Evolutionary conservation across 2,888 invertebrate genomes (phyloP).

Genomic region (Amphipyra tragopoginis): DNA sequence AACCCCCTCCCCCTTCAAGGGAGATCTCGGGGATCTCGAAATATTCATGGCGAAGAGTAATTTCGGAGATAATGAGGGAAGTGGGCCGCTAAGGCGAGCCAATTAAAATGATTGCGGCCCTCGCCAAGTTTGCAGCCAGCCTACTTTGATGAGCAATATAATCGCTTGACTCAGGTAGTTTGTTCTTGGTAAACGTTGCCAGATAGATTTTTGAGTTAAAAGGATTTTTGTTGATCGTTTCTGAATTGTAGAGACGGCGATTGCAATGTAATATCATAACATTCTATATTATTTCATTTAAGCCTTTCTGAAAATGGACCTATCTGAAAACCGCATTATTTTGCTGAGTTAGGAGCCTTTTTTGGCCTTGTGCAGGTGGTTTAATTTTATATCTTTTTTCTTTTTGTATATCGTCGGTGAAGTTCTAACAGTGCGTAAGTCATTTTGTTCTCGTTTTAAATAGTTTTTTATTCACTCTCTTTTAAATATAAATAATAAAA

Average conservation of each 20-base stretch:
- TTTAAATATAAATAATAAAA: no score
- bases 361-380: no score
- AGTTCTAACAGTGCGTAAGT: no score
- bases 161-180: constrained; percentile 54
- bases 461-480: no score
- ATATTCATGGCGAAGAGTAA: constrained; percentile 64
- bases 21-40: constrained; percentile 45
- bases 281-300: no score
- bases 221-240: constrained; percentile 11
- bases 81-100: constrained; percentile 61
- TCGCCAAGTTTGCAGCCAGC: constrained; percentile 41
- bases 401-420: no score
- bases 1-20: constrained; percentile 24
- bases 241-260: not conserved
- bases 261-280: not conserved
- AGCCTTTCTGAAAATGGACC: no score
- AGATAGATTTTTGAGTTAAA: constrained; percentile 22
- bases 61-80: constrained; percentile 62
- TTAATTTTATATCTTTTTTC: no score
- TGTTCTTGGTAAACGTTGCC: constrained; percentile 37
- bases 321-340: no score
- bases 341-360: no score
- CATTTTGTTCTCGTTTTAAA: no score
- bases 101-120: constrained; percentile 68
- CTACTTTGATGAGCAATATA: constrained; percentile 58